Evolutionary conservation across 2,113 vertebrate genomes (phyloP).

Genomic region (Glaucomys volans): DNA sequence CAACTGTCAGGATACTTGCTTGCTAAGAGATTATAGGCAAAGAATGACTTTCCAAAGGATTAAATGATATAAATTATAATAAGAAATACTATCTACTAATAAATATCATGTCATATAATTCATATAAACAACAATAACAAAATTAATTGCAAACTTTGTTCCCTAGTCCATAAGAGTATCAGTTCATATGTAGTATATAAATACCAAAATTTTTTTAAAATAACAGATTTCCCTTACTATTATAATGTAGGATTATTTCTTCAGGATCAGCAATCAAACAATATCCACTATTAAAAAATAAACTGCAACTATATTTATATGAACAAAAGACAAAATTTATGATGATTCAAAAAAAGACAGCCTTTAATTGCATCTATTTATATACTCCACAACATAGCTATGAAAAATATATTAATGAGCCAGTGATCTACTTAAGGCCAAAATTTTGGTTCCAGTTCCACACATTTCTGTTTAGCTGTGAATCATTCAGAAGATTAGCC

Average conservation of each 20-base stretch:
- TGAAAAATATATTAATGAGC: constrained; percentile 26
- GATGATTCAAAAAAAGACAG: not conserved
- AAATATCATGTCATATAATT: constrained; percentile 5
- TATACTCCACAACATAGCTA: constrained; percentile 15
- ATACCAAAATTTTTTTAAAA: not conserved
- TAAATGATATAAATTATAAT: constrained; percentile 43
- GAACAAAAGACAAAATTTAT: constrained; percentile 7
- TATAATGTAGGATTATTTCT: constrained; percentile 35
- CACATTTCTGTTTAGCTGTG: not conserved
- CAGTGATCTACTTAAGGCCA: constrained; percentile 1
- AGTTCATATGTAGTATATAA: constrained; percentile 40
- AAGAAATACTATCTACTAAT: constrained; percentile 18
- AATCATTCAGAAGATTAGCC: constrained; percentile 38
- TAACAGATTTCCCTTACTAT: constrained; percentile 41
- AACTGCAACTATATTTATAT: constrained; percentile 18
- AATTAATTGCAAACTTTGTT: constrained; percentile 21
- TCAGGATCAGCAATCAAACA: not conserved
- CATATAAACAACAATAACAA: constrained; percentile 31
- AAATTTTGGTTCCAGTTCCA: constrained; percentile 29
- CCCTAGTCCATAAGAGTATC: not conserved
- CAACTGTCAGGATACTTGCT: not conserved
- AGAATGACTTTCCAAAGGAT: constrained; percentile 39
- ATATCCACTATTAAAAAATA: constrained; percentile 39
- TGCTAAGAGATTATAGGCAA: constrained; percentile 38
- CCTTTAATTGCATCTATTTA: constrained; percentile 7